Evolutionary conservation across 2,888 invertebrate species (phyloP).

Genomic region (Drosophila anceps): DNA sequence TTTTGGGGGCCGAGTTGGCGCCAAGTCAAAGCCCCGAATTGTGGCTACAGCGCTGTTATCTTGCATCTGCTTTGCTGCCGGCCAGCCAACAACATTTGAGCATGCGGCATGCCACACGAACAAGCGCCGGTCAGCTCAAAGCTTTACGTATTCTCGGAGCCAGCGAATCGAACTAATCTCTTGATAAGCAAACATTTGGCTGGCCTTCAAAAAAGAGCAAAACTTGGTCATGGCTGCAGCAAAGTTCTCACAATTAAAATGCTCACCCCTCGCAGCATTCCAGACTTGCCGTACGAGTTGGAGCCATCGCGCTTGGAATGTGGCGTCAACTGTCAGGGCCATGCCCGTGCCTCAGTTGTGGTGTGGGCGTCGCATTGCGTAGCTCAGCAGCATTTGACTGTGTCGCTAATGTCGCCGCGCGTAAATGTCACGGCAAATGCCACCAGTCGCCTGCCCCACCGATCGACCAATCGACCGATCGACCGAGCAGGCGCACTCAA

Average conservation of each 20-base stretch:
- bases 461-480: slow-evolving; percentile 1
- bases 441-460: slow-evolving; percentile 26
- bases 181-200: slow-evolving; percentile 68
- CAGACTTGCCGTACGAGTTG: slow-evolving; percentile 11
- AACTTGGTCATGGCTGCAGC: slow-evolving; percentile 70
- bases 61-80: slow-evolving; percentile 52
- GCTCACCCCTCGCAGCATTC: slow-evolving; percentile 56
- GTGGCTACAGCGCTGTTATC: slow-evolving; percentile 47
- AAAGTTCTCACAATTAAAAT: slow-evolving; percentile 76
- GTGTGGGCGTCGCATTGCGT: slow-evolving; percentile 71
- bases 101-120: slow-evolving; percentile 34
- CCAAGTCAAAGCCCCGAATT: slow-evolving; percentile 50
- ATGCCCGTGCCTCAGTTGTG: slow-evolving; percentile 35
- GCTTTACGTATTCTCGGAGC: slow-evolving; percentile 47
- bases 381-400: slow-evolving; percentile 68
- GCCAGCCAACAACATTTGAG: slow-evolving; percentile 44
- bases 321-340: slow-evolving; percentile 54
- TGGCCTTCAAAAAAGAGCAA: slow-evolving; percentile 51
- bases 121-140: slow-evolving; percentile 18
- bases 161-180: slow-evolving; percentile 64
- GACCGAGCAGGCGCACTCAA: slow-evolving; percentile 50
- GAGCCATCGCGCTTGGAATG: slow-evolving; percentile 58
- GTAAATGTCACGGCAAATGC: slow-evolving; percentile 76
- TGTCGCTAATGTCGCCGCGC: slow-evolving; percentile 70
- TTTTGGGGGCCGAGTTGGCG: slow-evolving; percentile 46